Evolutionary conservation across 2,797 vertebrate species (phyloP).

Genomic region (Notolepis coatsorum): DNA sequence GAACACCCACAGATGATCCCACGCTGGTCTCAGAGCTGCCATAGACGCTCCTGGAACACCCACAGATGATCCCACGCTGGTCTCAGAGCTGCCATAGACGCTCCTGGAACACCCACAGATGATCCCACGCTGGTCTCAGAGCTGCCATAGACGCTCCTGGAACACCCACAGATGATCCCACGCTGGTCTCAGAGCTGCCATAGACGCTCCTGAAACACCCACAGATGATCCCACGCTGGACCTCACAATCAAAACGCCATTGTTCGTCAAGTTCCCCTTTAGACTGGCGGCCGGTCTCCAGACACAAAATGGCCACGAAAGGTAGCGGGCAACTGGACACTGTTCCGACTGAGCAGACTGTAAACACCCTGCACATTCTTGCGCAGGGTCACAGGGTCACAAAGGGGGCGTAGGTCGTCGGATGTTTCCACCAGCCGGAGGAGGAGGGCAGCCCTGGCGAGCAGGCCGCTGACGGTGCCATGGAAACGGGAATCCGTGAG

Average conservation of each 20-base stretch:
- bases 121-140: too few relatives aligned
- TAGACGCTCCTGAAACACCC: too few relatives aligned
- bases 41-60: too few relatives aligned
- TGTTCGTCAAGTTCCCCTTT: slow-evolving; percentile 2
- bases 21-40: too few relatives aligned
- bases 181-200: too few relatives aligned
- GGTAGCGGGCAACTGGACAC: slow-evolving; percentile 68
- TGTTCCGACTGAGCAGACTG: slow-evolving; percentile 53
- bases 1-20: too few relatives aligned
- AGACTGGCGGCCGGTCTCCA: slow-evolving; percentile 32
- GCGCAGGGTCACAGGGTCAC: slow-evolving; percentile 60
- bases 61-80: too few relatives aligned
- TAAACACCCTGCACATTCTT: slow-evolving; percentile 54
- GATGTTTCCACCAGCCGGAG: slow-evolving; percentile 62
- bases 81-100: too few relatives aligned
- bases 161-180: too few relatives aligned
- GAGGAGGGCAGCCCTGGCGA: slow-evolving; percentile 74
- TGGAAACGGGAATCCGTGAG: slow-evolving; percentile 81
- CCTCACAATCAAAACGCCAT: not conserved
- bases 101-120: too few relatives aligned
- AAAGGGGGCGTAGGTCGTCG: slow-evolving; percentile 41
- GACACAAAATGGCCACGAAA: slow-evolving; percentile 55
- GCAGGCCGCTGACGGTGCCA: slow-evolving; percentile 71
- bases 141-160: too few relatives aligned
- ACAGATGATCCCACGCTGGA: slow-evolving; percentile 30